These are phyloP conservation scores for Pharmacophagus antenor DNA, from an alignment of 2,888 invertebrate species.

Conservation along the genomic window DNA sequence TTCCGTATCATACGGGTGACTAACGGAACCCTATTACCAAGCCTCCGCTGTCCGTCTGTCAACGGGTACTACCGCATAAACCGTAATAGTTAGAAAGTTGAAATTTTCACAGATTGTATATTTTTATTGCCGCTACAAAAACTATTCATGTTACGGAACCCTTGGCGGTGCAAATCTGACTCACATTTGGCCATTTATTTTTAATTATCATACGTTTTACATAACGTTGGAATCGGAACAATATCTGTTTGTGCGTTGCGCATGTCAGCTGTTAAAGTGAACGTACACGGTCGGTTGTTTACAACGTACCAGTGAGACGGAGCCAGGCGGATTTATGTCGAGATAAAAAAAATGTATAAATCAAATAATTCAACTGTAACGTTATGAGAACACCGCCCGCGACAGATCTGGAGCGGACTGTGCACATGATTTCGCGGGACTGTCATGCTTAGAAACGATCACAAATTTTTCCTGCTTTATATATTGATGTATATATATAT, in stretches of 20 bases:
- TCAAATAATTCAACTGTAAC: constrained; percentile 10
- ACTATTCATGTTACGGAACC: too few species aligned
- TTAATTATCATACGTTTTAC: constrained; percentile 3
- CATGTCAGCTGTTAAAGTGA: constrained; percentile 12
- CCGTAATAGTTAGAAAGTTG: too few species aligned
- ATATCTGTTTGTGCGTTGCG: neutral
- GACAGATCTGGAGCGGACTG: constrained; percentile 23
- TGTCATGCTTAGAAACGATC: constrained; percentile 1
- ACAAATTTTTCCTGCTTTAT: neutral
- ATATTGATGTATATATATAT: neutral
- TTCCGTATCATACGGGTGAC: too few species aligned
- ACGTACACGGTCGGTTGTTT: neutral
- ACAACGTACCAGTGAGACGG: neutral
- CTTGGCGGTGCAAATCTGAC: too few species aligned
- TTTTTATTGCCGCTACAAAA: too few species aligned
- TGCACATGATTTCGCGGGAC: constrained; percentile 26
- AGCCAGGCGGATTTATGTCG: constrained; percentile 6
- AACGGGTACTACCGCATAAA: too few species aligned
- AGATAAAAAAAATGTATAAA: constrained; percentile 23
- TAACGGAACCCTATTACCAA: too few species aligned
- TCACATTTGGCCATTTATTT: too few species aligned
- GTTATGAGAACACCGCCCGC: neutral
- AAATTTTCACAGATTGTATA: too few species aligned
- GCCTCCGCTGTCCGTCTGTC: too few species aligned
- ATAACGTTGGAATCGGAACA: constrained; percentile 17